Evolutionary conservation across 2,113 vertebrate genomes (phyloP), one percentile per base, ranked within the genome.

Genomic region (Mugil cephalus): DNA sequence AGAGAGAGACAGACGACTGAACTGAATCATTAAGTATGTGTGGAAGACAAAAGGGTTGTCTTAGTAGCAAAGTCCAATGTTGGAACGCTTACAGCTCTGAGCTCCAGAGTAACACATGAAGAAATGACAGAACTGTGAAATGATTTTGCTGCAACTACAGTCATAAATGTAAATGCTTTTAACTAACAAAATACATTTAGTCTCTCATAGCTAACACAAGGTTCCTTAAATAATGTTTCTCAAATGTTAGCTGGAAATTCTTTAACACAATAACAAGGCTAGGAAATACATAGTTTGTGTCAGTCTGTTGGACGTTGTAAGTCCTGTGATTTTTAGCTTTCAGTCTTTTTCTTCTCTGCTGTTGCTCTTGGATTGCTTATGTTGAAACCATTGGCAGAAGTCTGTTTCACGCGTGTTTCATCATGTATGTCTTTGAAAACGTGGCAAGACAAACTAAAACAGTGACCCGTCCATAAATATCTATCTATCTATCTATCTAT

Each of bases 101-200:
- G 65, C 64, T 39, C 18, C 34, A 59, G 10, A 11, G 15, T 3
- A 47, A 46, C 66, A 45, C 51, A 39, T 13, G 6, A 39, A 39
- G 55, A 53, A 48, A 63, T 69, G 48, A 51, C 24, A 74, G 9
- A 50, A 19, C 48, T 52, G 71, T 82, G 55, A 68, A 72, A 65
- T 72, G 8, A n/a, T 51, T 62, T 19, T 24, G 52, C 17, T 51
- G 12, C 6, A 8, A 54, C 36, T 69, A 38, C 30, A 55, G 34
- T 30, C 17, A 55, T 18, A 50, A 54, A 47, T 48, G 54, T 51
- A 30, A 30, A 30, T 30, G 24, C 24, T 30, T 30, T 30, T 30
- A 30, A 30, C 24, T 30, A 30, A 30, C 24, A 30, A 30, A 30
- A 30, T 30, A 50, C n/a, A 59, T 30, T n/a, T 30, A 30, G 11